These are phyloP conservation scores for Cyrtonyx montezumae DNA, from an alignment of 2,113 vertebrate genomes.

Conservation along the genomic window DNA sequence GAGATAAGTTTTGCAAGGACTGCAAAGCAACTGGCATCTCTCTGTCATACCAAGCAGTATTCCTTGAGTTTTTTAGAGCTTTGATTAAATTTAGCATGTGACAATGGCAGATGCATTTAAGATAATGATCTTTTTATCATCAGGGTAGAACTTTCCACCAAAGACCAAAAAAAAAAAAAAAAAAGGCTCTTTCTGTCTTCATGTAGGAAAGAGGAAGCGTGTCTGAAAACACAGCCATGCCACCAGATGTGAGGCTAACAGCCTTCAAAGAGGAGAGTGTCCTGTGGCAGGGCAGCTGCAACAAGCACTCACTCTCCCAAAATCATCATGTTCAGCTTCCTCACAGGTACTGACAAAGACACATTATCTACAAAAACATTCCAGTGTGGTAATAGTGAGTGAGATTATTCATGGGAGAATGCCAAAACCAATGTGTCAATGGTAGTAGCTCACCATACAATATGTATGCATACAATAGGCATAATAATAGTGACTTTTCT, in stretches of 20 bases:
- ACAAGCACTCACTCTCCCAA: not conserved
- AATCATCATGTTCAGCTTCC: not conserved
- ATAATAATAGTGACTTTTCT: not conserved
- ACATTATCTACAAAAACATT: not conserved
- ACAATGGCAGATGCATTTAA: not conserved
- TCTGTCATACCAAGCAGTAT: not conserved
- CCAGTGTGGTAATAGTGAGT: not conserved
- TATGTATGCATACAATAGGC: not conserved
- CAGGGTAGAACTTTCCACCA: not conserved
- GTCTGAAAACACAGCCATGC: not conserved
- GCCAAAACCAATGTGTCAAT: rapidly evolving
- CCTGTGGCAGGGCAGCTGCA: not conserved
- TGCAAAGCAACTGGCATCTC: conserved; percentile 7
- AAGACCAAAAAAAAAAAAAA: not conserved
- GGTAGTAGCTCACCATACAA: not conserved
- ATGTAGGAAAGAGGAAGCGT: not conserved
- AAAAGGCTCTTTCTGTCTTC: not conserved
- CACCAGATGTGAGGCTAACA: not conserved
- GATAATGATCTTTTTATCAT: not conserved
- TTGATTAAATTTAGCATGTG: not conserved
- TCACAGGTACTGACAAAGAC: not conserved
- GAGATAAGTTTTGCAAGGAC: not conserved
- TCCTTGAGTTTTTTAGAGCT: not conserved
- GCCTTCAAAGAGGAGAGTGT: not conserved
- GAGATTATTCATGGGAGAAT: not conserved